phyloP scores from a whole-genome alignment of 2,113 vertebrate genomes.

The Bolborhynchus lineola region DNA sequence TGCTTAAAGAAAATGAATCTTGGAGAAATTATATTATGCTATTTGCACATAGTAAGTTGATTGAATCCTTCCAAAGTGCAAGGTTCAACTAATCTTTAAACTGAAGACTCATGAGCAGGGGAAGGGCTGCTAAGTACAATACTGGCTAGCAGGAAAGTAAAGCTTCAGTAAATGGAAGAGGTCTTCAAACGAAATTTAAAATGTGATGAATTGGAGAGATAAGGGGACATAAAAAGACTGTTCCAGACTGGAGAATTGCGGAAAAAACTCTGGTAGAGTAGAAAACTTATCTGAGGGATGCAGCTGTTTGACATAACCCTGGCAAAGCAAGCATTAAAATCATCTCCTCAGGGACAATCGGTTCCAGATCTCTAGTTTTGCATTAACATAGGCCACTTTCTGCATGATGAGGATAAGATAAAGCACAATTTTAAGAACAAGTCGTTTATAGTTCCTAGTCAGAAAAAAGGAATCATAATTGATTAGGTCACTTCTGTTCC shows the following conservation, averaged over 20 bases:
- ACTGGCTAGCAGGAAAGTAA: background rate
- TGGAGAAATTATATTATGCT: background rate
- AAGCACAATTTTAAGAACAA: background rate
- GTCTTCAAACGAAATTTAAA: slow-evolving; percentile 15
- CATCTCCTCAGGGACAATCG: background rate
- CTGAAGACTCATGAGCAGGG: background rate
- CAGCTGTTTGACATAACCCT: slow-evolving; percentile 30
- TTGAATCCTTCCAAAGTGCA: background rate
- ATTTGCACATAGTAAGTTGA: background rate
- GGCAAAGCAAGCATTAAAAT: background rate
- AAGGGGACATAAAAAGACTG: background rate
- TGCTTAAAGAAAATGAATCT: background rate
- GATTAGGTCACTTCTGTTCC: background rate
- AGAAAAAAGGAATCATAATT: background rate
- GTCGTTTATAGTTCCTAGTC: background rate
- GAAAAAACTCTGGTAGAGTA: background rate
- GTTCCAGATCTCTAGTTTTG: background rate
- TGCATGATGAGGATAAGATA: background rate
- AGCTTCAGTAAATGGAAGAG: background rate
- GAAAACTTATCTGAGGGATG: slow-evolving; percentile 18
- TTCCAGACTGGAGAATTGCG: background rate
- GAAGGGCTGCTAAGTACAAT: background rate
- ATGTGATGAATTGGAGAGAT: background rate
- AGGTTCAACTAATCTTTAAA: background rate
- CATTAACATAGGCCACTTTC: background rate